Evolutionary conservation across 2,113 vertebrate species (phyloP).

Genomic region (human): DNA sequence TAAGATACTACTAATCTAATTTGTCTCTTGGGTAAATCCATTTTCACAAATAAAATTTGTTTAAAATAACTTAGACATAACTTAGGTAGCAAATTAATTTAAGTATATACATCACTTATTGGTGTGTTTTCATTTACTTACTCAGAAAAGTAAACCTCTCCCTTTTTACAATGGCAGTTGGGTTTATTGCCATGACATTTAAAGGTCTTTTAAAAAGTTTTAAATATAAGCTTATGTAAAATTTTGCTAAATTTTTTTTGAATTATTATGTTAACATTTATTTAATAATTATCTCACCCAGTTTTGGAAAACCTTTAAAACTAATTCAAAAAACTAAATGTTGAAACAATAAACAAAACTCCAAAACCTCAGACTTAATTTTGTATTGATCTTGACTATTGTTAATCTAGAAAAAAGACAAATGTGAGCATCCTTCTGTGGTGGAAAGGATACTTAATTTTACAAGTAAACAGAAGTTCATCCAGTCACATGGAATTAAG

Average conservation of each 20-base stretch:
- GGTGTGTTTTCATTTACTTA: neutral
- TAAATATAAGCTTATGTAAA: slow-evolving; percentile 22
- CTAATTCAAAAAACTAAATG: neutral
- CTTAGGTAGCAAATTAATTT: slow-evolving; percentile 17
- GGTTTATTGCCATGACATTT: slow-evolving; percentile 15
- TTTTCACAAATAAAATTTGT: slow-evolving; percentile 9
- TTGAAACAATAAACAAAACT: slow-evolving; percentile 27
- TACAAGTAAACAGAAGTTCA: slow-evolving; percentile 46
- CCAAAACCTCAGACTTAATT: slow-evolving; percentile 24
- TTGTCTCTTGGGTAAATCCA: slow-evolving; percentile 2
- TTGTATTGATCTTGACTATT: neutral
- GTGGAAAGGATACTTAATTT: slow-evolving; percentile 30
- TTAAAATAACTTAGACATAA: slow-evolving; percentile 24
- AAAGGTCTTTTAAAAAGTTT: slow-evolving; percentile 24
- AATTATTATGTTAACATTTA: slow-evolving; percentile 28
- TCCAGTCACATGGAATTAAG: slow-evolving; percentile 46
- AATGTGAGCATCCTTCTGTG: neutral
- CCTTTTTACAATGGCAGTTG: neutral
- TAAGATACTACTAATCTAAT: neutral
- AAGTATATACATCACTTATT: neutral
- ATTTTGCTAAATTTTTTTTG: neutral
- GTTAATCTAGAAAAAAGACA: neutral
- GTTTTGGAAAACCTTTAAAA: slow-evolving; percentile 44
- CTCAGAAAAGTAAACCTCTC: neutral
- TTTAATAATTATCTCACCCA: slow-evolving; percentile 24